Evolutionary conservation across 2,113 vertebrate species (phyloP).

Genomic region (Scomber japonicus): DNA sequence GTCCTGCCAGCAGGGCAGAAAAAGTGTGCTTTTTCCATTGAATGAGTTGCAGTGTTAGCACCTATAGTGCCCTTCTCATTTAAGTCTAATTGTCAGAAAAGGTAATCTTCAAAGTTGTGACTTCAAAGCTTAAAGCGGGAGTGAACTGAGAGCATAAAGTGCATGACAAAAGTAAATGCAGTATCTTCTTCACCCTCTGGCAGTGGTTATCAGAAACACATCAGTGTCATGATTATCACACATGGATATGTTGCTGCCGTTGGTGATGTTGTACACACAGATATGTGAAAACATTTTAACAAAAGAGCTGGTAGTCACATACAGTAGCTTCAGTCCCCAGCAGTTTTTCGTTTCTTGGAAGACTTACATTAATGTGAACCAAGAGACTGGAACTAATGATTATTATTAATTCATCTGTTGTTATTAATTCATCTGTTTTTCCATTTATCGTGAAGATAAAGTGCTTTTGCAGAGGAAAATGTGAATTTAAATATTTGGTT

Average conservation of each 20-base stretch:
- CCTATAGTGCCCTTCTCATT: not conserved
- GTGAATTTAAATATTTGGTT: not conserved
- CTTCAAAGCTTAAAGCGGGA: not conserved
- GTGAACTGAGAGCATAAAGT: not conserved
- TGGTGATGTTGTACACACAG: conserved; percentile 29
- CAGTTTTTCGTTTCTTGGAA: not conserved
- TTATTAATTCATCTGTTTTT: not conserved
- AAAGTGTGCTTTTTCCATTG: not conserved
- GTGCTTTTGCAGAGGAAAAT: not conserved
- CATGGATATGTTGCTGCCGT: conserved; percentile 44
- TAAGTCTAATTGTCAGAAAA: not conserved
- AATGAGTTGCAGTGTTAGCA: not conserved
- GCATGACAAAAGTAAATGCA: not conserved
- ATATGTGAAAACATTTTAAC: conserved; percentile 19
- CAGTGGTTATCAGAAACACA: conserved; percentile 23
- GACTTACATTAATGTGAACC: not conserved
- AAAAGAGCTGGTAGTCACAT: conserved; percentile 8
- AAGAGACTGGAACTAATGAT: not conserved
- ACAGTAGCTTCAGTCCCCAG: not conserved
- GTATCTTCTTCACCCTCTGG: conserved; percentile 22
- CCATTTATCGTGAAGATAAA: not conserved
- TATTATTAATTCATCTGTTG: not conserved
- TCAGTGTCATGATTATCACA: conserved; percentile 30
- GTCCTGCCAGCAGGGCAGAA: no score
- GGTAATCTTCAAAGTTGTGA: not conserved